Percentiles rank a stretch among this genome's conserved stretches.
These are phyloP conservation scores for Halocaridina rubra DNA, from an alignment of 2,888 invertebrate genomes.

Conservation along the genomic window DNA sequence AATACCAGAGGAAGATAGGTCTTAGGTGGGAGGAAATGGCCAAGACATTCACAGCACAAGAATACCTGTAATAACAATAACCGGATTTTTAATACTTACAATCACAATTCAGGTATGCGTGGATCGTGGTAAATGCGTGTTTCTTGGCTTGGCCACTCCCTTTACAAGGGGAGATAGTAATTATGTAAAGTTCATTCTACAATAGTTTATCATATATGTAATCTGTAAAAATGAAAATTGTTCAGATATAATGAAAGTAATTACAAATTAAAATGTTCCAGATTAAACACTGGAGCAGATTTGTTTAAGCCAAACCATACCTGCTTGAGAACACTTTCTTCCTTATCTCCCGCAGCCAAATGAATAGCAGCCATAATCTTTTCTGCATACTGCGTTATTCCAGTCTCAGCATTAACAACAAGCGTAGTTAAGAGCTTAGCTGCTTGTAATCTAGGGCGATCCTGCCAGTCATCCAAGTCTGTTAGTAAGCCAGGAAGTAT, in stretches of 20 bases:
- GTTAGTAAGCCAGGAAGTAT: constrained; percentile 78
- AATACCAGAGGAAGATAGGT: constrained; percentile 30
- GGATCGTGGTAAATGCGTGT: no score
- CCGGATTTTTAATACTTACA: no score
- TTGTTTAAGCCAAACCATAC: no score
- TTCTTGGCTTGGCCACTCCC: no score
- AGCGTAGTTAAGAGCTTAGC: constrained; percentile 81
- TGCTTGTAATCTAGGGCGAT: constrained; percentile 77
- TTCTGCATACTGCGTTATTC: constrained; percentile 78
- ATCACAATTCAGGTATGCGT: no score
- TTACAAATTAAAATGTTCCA: no score
- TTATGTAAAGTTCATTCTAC: no score
- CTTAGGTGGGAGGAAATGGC: constrained; percentile 26
- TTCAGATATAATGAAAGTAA: no score
- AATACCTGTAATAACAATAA: constrained; percentile 15
- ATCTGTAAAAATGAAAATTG: no score
- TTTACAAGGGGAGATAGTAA: no score
- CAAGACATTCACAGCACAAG: constrained; percentile 36
- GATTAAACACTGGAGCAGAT: no score
- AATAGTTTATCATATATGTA: no score
- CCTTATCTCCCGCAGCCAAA: constrained; percentile 77
- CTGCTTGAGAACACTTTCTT: constrained; percentile 73
- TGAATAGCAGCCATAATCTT: constrained; percentile 74
- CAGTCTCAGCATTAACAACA: constrained; percentile 79
- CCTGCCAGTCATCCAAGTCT: constrained; percentile 84